Conservation (phyloP, 1,140 invertebrate genomes). For the Tribolium castaneum region DNA sequence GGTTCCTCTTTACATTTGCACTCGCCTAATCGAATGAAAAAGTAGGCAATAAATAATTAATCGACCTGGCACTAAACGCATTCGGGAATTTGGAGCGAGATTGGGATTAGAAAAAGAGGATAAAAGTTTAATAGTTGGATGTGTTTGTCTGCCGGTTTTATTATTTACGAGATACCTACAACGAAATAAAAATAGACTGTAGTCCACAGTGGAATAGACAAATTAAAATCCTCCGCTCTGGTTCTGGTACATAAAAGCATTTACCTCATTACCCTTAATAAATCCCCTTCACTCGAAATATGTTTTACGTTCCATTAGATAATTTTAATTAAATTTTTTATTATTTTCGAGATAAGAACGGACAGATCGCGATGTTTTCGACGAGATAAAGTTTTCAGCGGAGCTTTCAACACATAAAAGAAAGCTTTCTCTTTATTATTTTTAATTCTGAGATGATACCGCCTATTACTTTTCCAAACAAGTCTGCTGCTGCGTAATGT, state of each 20-base stretch:
- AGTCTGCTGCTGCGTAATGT: slow-evolving; percentile 39
- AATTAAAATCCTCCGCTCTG: background rate
- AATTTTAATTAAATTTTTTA: slow-evolving; percentile 27
- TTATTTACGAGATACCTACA: background rate
- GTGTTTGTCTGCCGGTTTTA: background rate
- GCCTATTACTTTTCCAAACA: slow-evolving; percentile 46
- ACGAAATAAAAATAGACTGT: slow-evolving; percentile 23
- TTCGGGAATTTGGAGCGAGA: background rate
- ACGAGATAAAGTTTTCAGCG: slow-evolving; percentile 1
- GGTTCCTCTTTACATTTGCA: background rate
- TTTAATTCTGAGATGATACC: slow-evolving; percentile 44
- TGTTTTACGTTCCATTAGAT: slow-evolving; percentile 4
- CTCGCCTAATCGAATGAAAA: background rate
- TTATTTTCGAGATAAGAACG: background rate
- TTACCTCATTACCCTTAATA: background rate
- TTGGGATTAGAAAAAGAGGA: background rate
- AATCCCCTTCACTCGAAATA: slow-evolving; percentile 16
- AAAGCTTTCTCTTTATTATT: slow-evolving; percentile 47
- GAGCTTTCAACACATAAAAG: slow-evolving; percentile 39
- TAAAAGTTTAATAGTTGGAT: slow-evolving; percentile 20
- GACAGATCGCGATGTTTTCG: slow-evolving; percentile 15
- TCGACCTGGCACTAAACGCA: background rate
- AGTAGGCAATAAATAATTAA: slow-evolving; percentile 15
- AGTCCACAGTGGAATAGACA: background rate
- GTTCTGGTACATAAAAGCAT: slow-evolving; percentile 11